Evolutionary conservation across 2,797 vertebrate genomes (phyloP), one percentile per base, ranked within the genome.

Genomic region (Holocentrus rufus): DNA sequence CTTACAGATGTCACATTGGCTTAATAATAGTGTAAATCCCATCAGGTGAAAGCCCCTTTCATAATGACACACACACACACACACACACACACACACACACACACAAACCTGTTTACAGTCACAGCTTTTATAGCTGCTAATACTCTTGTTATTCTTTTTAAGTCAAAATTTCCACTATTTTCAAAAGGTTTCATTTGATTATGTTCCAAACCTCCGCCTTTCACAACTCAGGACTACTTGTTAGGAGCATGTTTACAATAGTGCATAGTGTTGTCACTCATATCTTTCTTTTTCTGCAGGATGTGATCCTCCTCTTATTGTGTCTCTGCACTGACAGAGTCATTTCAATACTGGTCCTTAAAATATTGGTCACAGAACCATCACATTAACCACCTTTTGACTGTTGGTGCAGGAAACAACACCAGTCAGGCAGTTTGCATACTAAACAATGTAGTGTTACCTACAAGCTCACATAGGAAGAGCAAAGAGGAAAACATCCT

Each of bases 341-440:
- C 14, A 4, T 44, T 44, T 44, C 52, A 56, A 18, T 31, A 7
- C 14, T 57, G 27, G 17, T 56, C 54, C 25, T 58, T n/a, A 13
- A 49, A 49, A 58, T 54, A 36, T 53, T 62, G 30, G 15, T 61
- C 34, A 81, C 69, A 70, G 27, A 70, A 75, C 34, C n/a, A 50
- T 83, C 36, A 87, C 63, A 69, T 60, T 54, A 57, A 79, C 10
- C 58, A 80, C 42, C 59, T n/a, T 53, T 72, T 72, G 56, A 76
- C 30, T 61, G 61, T 59, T 60, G 52, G 46, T 42, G 52, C 52
- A 67, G 50, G 72, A 80, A 69, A 13, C 25, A 57, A 7, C 49
- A 9, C 18, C 44, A 15, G 15, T 57, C 17, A 39, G 46, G 18
- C 59, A 55, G 52, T 13, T 53, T 76, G 77, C 75, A 69, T 72